phyloP scores from a whole-genome alignment of 2,797 vertebrate genomes.

The Manis pentadactyla region DNA sequence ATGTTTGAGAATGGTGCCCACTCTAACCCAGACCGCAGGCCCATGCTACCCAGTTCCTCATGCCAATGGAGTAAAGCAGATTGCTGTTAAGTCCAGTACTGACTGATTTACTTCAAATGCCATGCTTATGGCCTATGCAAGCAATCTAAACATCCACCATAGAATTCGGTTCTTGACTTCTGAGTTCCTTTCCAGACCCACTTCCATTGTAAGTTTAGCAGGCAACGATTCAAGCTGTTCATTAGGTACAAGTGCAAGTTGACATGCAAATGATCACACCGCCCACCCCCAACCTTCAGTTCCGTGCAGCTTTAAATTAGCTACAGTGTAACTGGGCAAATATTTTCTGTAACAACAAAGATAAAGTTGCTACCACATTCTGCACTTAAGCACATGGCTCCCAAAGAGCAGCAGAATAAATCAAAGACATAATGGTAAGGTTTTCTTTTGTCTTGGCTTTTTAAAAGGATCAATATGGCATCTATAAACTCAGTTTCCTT shows the following conservation, averaged over 20 bases:
- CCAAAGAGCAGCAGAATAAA: conserved; percentile 9
- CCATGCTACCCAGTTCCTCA: not conserved
- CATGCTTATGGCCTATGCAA: not conserved
- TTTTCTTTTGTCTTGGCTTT: not conserved
- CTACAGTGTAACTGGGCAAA: not conserved
- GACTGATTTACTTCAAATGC: not conserved
- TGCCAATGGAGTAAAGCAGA: not conserved
- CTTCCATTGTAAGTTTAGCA: not conserved
- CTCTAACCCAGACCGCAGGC: not conserved
- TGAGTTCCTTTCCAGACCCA: not conserved
- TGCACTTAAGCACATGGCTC: not conserved
- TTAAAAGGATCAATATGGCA: not conserved
- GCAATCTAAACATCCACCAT: not conserved
- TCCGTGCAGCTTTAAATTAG: not conserved
- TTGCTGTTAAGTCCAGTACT: not conserved
- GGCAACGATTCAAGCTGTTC: not conserved
- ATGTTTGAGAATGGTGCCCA: not conserved
- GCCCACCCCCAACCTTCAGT: not conserved
- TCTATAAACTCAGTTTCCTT: conserved; percentile 34
- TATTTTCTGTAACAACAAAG: not conserved
- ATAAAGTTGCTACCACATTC: not conserved
- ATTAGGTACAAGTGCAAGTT: not conserved
- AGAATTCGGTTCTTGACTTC: not conserved
- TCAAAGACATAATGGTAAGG: not conserved
- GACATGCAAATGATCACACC: not conserved